Evolutionary conservation across 2,888 invertebrate species (phyloP).

Genomic region (Coremacera marginata): DNA sequence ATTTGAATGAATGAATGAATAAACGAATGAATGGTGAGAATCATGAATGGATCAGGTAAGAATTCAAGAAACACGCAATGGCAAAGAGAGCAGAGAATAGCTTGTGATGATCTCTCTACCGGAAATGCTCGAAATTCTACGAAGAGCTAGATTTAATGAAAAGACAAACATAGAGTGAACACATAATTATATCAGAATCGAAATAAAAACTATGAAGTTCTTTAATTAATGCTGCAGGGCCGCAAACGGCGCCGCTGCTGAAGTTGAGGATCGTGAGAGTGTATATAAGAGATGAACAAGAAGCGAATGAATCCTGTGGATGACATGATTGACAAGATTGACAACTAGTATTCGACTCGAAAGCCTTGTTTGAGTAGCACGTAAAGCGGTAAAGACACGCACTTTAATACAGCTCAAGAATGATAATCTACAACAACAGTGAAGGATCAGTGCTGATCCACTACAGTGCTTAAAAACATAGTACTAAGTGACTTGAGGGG

Average conservation of each 20-base stretch:
- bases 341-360: neutral
- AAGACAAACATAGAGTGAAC: neutral
- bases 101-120: slow-evolving; percentile 33
- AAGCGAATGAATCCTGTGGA: neutral
- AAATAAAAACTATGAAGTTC: slow-evolving; percentile 20
- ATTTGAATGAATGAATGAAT: slow-evolving; percentile 4
- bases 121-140: slow-evolving; percentile 42
- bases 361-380: slow-evolving; percentile 1
- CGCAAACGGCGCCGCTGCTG: neutral
- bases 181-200: slow-evolving; percentile 22
- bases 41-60: neutral
- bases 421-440: neutral
- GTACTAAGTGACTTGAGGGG: neutral
- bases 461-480: neutral
- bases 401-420: neutral
- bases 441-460: neutral
- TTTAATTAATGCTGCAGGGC: slow-evolving; percentile 36
- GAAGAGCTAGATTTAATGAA: neutral
- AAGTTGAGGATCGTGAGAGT: neutral
- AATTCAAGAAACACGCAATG: neutral
- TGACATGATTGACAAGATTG: slow-evolving; percentile 26
- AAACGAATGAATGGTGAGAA: neutral
- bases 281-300: neutral
- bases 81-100: slow-evolving; percentile 7
- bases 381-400: slow-evolving; percentile 17